A percentile compares a stretch with the other conserved stretches of the same genome.
phyloP scores from a whole-genome alignment of 2,888 invertebrate species.

The Drosophila affinis region DNA sequence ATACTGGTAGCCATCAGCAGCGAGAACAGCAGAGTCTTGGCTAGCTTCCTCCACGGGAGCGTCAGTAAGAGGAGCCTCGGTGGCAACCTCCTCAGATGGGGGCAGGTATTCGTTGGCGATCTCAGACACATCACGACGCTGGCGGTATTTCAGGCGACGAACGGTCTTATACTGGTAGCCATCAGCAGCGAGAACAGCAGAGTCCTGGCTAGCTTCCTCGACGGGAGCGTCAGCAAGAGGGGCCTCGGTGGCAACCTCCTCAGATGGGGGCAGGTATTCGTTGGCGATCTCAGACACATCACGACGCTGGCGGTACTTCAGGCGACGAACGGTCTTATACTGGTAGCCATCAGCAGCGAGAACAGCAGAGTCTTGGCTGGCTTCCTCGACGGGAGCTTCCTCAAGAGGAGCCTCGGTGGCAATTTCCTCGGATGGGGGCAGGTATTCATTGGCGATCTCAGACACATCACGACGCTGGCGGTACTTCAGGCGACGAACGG shows the following conservation, averaged over 20 bases:
- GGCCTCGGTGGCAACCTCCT: slow-evolving; percentile 32
- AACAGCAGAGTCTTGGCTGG: slow-evolving; percentile 44
- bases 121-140: slow-evolving; percentile 65
- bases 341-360: slow-evolving; percentile 54
- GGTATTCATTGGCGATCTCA: slow-evolving; percentile 52
- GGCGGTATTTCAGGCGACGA: slow-evolving; percentile 61
- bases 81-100: slow-evolving; percentile 29
- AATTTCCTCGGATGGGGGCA: slow-evolving; percentile 41
- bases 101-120: slow-evolving; percentile 54
- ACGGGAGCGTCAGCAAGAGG: slow-evolving; percentile 35
- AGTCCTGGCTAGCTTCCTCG: slow-evolving; percentile 44
- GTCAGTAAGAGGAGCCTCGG: slow-evolving; percentile 21
- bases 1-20: slow-evolving; percentile 67
- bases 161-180: slow-evolving; percentile 70
- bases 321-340: slow-evolving; percentile 62
- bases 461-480: slow-evolving; percentile 65
- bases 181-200: slow-evolving; percentile 51
- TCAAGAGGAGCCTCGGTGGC: slow-evolving; percentile 8
- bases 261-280: slow-evolving; percentile 47
- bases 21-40: slow-evolving; percentile 50
- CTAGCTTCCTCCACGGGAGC: slow-evolving; percentile 13
- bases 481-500: slow-evolving; percentile 59
- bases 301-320: slow-evolving; percentile 61
- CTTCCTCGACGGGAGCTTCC: slow-evolving; percentile 24
- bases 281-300: slow-evolving; percentile 57